Evolutionary conservation across 2,888 invertebrate genomes (phyloP).

Genomic region (Patella depressa): DNA sequence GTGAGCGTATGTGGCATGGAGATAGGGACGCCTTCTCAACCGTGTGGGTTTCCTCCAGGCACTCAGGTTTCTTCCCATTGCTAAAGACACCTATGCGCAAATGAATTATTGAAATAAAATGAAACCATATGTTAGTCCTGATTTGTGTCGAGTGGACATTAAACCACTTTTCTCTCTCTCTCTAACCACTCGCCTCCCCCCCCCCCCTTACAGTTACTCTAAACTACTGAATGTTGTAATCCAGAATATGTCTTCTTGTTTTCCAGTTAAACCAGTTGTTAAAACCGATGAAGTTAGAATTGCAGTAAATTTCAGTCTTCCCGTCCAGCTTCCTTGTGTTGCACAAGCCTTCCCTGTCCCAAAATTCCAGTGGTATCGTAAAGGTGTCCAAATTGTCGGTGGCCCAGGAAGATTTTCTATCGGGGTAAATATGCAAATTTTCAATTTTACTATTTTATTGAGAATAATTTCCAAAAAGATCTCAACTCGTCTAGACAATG

Average conservation of each 20-base stretch:
- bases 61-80: too few relatives aligned
- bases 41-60: too few relatives aligned
- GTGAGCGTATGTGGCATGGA: too few relatives aligned
- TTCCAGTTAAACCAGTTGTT: conserved; percentile 47
- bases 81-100: too few relatives aligned
- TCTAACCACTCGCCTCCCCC: neutral
- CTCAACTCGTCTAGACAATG: too few relatives aligned
- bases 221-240: neutral
- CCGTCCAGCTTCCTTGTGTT: conserved; percentile 41
- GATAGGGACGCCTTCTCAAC: too few relatives aligned
- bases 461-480: too few relatives aligned
- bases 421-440: neutral
- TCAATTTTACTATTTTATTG: too few relatives aligned
- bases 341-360: conserved; percentile 51
- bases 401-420: conserved; percentile 4
- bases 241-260: neutral
- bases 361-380: conserved; percentile 49
- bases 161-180: too few relatives aligned
- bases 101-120: too few relatives aligned
- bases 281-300: conserved; percentile 34
- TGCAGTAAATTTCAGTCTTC: conserved; percentile 43
- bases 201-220: neutral
- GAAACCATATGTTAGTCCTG: too few relatives aligned
- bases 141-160: too few relatives aligned
- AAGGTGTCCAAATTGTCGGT: conserved; percentile 25